A percentile compares a stretch with the other conserved stretches of the same genome.
Conservation (phyloP, 2,888 invertebrate species). For the Drosophila neonasuta region DNA sequence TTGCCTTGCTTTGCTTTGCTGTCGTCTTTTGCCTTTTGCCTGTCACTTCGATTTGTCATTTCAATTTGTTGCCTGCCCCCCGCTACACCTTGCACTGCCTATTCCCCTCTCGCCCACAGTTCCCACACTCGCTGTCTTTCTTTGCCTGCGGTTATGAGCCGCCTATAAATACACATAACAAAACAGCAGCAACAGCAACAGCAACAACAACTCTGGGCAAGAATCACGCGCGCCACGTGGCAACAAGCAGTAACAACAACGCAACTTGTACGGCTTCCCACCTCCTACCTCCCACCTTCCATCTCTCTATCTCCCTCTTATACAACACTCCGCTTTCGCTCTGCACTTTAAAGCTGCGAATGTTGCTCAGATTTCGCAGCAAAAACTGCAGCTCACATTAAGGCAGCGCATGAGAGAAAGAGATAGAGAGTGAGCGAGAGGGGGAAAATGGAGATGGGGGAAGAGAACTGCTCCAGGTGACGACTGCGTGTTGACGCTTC, state of each 20-base stretch:
- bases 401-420: not conserved
- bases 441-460: not conserved
- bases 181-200: conserved; percentile 3
- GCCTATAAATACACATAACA: conserved; percentile 45
- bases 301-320: too few species aligned
- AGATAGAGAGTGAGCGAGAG: not conserved
- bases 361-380: not conserved
- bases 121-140: not conserved
- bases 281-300: not conserved
- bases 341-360: not conserved
- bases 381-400: not conserved
- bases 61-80: conserved; percentile 52
- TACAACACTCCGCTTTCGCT: not conserved
- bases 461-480: conserved; percentile 11
- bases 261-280: conserved; percentile 48
- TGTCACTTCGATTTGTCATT: conserved; percentile 63
- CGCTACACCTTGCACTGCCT: not conserved
- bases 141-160: conserved; percentile 45
- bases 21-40: conserved; percentile 23
- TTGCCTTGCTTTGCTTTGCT: too few species aligned
- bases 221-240: conserved; percentile 34
- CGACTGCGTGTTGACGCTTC: conserved; percentile 63
- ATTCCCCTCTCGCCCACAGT: not conserved
- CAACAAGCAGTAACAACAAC: conserved; percentile 13
- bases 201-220: conserved; percentile 20